These are phyloP conservation scores for Macroglossus sobrinus DNA, from an alignment of 2,113 vertebrate genomes.

Conservation along the genomic window DNA sequence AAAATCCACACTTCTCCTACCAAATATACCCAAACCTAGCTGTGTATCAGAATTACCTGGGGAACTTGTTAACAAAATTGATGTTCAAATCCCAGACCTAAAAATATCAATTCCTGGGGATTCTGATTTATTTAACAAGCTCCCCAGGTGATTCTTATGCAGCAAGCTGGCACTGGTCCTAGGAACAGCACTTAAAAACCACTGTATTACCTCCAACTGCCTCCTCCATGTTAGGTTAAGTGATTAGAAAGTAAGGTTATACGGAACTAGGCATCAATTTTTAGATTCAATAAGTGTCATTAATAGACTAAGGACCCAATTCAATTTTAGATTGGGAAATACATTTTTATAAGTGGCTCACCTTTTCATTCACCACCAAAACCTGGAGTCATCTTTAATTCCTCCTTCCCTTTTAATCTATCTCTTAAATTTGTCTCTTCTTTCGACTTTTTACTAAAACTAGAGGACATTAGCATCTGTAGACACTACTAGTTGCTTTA, in stretches of 20 bases:
- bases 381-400: neutral
- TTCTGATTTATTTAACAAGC: constrained; percentile 57
- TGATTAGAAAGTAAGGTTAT: neutral
- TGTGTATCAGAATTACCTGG: constrained; percentile 20
- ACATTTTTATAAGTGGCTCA: constrained; percentile 27
- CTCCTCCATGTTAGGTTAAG: neutral
- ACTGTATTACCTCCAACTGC: neutral
- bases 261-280: neutral
- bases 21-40: neutral
- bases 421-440: neutral
- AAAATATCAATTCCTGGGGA: constrained; percentile 61
- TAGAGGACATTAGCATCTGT: neutral
- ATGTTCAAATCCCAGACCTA: constrained; percentile 49
- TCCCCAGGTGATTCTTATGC: constrained; percentile 3
- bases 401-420: neutral
- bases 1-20: neutral
- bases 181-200: constrained; percentile 23
- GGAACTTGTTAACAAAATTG: constrained; percentile 60
- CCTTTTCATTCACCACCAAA: constrained; percentile 32
- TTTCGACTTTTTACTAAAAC: constrained; percentile 17
- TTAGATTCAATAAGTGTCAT: neutral
- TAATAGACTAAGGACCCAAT: neutral
- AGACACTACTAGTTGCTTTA: neutral
- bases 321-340: constrained; percentile 43
- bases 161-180: neutral